Evolutionary conservation across 2,113 vertebrate genomes (phyloP).

Genomic region (Callipepla squamata): DNA sequence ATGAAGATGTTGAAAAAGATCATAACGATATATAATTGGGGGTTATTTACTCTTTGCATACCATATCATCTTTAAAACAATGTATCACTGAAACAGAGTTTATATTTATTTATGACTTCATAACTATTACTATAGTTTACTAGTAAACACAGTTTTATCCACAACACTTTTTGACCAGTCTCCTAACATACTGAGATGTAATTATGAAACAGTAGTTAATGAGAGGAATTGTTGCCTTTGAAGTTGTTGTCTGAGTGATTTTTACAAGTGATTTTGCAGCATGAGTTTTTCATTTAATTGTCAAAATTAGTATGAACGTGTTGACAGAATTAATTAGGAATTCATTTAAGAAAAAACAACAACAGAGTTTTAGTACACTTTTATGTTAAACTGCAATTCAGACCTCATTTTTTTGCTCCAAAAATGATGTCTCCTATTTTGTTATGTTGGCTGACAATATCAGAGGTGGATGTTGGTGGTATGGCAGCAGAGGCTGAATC

Average conservation of each 20-base stretch:
- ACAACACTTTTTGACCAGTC: not conserved
- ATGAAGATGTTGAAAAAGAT: no score
- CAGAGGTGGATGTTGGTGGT: no score
- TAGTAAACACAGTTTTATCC: not conserved
- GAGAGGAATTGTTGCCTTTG: not conserved
- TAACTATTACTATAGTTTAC: not conserved
- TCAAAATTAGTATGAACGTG: not conserved
- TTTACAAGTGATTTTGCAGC: not conserved
- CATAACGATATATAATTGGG: not conserved
- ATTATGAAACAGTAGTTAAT: not conserved
- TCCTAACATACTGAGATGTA: not conserved
- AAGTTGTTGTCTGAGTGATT: not conserved
- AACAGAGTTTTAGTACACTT: rapidly evolving
- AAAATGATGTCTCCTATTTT: no score
- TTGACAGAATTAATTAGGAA: not conserved
- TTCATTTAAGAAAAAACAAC: not conserved
- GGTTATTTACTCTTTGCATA: not conserved
- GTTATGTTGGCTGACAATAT: no score
- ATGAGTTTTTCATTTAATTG: not conserved
- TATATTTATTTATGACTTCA: not conserved
- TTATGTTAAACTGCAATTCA: not conserved
- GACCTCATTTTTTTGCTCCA: not conserved
- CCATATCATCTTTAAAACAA: not conserved
- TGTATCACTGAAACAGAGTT: not conserved
- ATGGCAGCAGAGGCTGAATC: no score